phyloP scores from a whole-genome alignment of 2,797 vertebrate genomes.

The Myioborus miniatus region DNA sequence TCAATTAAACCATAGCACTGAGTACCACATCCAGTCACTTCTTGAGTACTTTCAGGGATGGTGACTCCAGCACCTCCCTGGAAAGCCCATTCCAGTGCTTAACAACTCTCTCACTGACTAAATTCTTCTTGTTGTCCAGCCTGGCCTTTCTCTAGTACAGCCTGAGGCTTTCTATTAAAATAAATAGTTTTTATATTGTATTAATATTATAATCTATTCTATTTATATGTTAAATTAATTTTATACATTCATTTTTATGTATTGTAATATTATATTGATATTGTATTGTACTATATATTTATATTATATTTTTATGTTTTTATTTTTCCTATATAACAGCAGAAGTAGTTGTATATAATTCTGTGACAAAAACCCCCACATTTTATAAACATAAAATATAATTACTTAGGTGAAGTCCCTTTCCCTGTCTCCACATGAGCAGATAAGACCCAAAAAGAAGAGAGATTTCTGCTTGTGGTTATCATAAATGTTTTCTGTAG shows the following conservation, averaged over 20 bases:
- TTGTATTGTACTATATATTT: not conserved
- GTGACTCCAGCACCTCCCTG: not conserved
- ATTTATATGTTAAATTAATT: not conserved
- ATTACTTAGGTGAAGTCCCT: not conserved
- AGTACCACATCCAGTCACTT: not conserved
- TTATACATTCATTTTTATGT: not conserved
- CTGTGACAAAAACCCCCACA: not conserved
- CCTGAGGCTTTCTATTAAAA: not conserved
- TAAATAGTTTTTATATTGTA: not conserved
- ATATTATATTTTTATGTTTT: not conserved
- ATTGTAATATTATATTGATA: not conserved
- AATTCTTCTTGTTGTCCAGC: not conserved
- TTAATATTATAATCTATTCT: not conserved
- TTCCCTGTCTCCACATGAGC: not conserved
- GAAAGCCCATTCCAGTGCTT: not conserved
- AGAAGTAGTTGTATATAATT: not conserved
- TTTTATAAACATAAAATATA: not conserved
- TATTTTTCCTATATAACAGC: not conserved
- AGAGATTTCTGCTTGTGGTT: not conserved
- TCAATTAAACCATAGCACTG: not conserved
- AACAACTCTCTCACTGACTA: not conserved
- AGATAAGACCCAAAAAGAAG: not conserved
- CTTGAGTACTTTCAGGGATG: not conserved
- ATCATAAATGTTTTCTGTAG: not conserved
- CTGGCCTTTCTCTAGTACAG: not conserved